Percentiles rank a stretch among this genome's conserved stretches.
These are phyloP conservation scores for Hedychridium roseum DNA, from an alignment of 2,888 invertebrate genomes.

Conservation along the genomic window DNA sequence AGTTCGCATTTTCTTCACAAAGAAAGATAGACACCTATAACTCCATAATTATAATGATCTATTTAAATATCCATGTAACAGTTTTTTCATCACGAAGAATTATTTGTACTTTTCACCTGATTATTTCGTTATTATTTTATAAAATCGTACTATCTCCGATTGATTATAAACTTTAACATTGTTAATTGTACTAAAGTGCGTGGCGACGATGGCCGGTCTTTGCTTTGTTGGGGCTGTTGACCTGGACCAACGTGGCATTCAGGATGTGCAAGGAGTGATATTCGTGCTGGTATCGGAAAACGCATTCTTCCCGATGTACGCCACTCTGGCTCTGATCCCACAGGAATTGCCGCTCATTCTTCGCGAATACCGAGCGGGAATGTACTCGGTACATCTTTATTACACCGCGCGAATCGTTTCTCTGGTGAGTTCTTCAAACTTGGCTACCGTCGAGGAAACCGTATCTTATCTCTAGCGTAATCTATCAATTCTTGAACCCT, in stretches of 20 bases:
- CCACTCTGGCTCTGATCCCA: slow-evolving; percentile 85
- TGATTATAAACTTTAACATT: too few relatives aligned
- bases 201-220: slow-evolving; percentile 81
- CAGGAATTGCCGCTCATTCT: slow-evolving; percentile 81
- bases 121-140: too few relatives aligned
- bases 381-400: slow-evolving; percentile 82
- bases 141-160: too few relatives aligned
- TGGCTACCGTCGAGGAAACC: too few relatives aligned
- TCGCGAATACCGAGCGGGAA: slow-evolving; percentile 82
- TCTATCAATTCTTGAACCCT: too few relatives aligned
- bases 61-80: too few relatives aligned
- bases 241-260: slow-evolving; percentile 82
- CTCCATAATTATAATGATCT: too few relatives aligned
- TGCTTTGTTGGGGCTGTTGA: slow-evolving; percentile 82
- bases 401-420: slow-evolving; percentile 82
- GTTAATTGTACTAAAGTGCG: slow-evolving; percentile 64
- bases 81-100: too few relatives aligned
- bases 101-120: too few relatives aligned
- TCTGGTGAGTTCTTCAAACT: slow-evolving; percentile 72
- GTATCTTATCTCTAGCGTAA: too few relatives aligned
- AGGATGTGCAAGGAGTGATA: slow-evolving; percentile 86
- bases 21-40: too few relatives aligned
- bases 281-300: slow-evolving; percentile 91
- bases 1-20: too few relatives aligned
- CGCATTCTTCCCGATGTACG: slow-evolving; percentile 91